Evolutionary conservation across 2,113 vertebrate genomes (phyloP), one percentile per base, ranked within the genome.

Genomic region (Callospermophilus lateralis): DNA sequence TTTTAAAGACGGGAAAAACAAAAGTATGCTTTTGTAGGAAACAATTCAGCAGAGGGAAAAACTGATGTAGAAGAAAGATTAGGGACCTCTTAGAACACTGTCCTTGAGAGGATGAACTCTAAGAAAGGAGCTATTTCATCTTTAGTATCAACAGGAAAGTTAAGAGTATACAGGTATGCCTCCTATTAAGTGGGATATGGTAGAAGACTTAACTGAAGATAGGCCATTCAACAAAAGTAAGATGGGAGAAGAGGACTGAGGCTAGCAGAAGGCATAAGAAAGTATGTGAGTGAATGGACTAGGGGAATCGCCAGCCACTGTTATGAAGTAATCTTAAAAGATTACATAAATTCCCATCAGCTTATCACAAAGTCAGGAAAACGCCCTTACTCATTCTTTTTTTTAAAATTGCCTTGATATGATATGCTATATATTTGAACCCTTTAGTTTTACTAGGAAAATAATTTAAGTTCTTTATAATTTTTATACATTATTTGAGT

Each of bases 301-400:
- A 80, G 28, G 28, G 20, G 80, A 93, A 55, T 17, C 24, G 11
- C 55, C 16, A 70, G 20, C 17, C 53, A 87, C 3, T 19, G 28
- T 72, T 55, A 92, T 20, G 51, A 84, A 88, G 22, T 77, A 70
- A 92, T 91, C 81, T 87, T 45, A 58, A 67, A 90, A 91, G 77
- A 84, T 48, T 65, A 51, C 13, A 86, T 77, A 87, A 87, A 48
- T 84, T 15, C 51, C 63, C 51, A 34, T 13, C 70, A 95, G 39
- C 15, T 72, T 78, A 77, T 48, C 42, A 22, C 53, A 88, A 78
- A 68, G 24, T 45, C 51, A 88, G 48, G 51, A 94, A 87, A 77
- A 84, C 65, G 9, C 39, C n/a, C 17, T 89, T 84, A 68, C 16
- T 87, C 76, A 76, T 91, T 77, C 28, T 55, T 37, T 83, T 87